phyloP scores from a whole-genome alignment of 2,888 invertebrate species.

The Halocaridina rubra region DNA sequence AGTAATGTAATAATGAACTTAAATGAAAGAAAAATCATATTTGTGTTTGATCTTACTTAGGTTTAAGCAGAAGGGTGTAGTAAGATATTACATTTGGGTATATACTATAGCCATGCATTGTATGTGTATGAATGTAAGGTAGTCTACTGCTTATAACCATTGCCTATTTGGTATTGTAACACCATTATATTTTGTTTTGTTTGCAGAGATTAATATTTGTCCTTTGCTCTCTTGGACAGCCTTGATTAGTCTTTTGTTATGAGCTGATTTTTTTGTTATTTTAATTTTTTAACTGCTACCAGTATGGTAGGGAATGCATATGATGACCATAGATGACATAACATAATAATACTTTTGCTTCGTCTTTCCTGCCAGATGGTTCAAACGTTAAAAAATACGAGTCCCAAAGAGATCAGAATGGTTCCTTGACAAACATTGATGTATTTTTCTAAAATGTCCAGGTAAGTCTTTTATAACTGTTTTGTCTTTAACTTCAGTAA shows the following conservation, averaged over 20 bases:
- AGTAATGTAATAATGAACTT: too few relatives aligned
- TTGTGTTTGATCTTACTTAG: too few relatives aligned
- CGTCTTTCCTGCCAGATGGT: constrained; percentile 25
- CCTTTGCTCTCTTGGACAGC: not conserved
- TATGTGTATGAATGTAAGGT: too few relatives aligned
- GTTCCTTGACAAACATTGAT: constrained; percentile 53
- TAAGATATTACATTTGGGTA: too few relatives aligned
- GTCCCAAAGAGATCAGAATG: constrained; percentile 29
- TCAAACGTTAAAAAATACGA: constrained; percentile 34
- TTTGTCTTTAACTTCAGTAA: not conserved
- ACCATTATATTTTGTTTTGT: not conserved
- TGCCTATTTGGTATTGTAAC: not conserved
- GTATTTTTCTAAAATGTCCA: constrained; percentile 42
- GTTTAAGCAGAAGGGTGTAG: too few relatives aligned
- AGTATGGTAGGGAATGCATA: too few relatives aligned
- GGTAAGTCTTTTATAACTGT: constrained; percentile 30
- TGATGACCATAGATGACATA: not conserved
- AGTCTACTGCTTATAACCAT: too few relatives aligned
- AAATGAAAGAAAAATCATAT: too few relatives aligned
- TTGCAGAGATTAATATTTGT: not conserved
- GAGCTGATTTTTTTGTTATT: not conserved
- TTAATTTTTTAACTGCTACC: too few relatives aligned
- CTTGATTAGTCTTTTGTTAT: not conserved
- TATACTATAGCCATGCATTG: too few relatives aligned
- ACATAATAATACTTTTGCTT: not conserved